phyloP scores from a whole-genome alignment of 2,888 invertebrate genomes.

The Argyresthia albistria region DNA sequence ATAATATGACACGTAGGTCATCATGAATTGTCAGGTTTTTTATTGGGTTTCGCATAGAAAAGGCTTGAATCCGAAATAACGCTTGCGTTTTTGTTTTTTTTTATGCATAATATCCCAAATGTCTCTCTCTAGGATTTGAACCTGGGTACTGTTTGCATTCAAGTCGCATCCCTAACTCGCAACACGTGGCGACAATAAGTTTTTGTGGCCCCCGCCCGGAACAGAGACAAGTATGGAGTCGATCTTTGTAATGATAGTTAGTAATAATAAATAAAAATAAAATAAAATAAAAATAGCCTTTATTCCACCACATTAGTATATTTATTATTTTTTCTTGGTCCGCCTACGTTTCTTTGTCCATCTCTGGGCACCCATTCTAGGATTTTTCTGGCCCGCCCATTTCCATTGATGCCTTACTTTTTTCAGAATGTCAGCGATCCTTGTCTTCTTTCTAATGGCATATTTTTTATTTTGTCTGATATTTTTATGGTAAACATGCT shows the following conservation, averaged over 20 bases:
- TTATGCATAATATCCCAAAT: too few species aligned
- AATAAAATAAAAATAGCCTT: too few species aligned
- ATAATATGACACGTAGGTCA: too few species aligned
- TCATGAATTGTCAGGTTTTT: too few species aligned
- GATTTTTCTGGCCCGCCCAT: background rate
- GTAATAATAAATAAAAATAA: too few species aligned
- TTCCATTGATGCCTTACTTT: background rate
- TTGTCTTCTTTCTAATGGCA: background rate
- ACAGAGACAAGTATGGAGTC: slow-evolving; percentile 22
- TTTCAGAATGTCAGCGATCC: background rate
- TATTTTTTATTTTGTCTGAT: background rate
- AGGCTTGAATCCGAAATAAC: too few species aligned
- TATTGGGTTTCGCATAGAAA: too few species aligned
- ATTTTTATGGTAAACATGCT: background rate
- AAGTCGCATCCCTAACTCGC: slow-evolving; percentile 41
- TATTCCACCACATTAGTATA: too few species aligned
- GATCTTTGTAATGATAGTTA: background rate
- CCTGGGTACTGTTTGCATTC: slow-evolving; percentile 48
- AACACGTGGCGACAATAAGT: slow-evolving; percentile 69
- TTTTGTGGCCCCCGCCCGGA: slow-evolving; percentile 39
- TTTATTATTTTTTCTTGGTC: background rate
- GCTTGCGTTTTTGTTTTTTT: too few species aligned
- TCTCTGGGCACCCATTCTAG: background rate
- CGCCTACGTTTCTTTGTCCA: background rate
- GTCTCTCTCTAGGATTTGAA: slow-evolving; percentile 27